Base-by-base conservation (phyloP, 1,140 invertebrate species). In the Delia radicum region DNA sequence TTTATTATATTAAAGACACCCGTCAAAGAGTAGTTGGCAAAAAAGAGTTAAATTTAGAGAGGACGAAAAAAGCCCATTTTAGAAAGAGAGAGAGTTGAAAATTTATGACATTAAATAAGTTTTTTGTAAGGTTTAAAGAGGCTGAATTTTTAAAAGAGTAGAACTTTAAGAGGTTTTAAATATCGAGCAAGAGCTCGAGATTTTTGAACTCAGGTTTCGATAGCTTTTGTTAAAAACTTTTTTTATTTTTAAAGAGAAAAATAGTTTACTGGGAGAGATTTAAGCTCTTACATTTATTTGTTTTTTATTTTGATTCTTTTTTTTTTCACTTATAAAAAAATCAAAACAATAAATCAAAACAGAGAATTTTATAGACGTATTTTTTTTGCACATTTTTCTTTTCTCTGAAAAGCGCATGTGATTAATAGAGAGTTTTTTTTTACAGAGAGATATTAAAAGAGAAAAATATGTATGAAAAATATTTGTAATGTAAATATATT, bases 301-400 rank as follows among this genome's bases (percentile, higher is more conserved):
- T 37, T 65, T 26, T 63, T 33, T 63, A 28, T 29, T 65, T 29
- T 69, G 24, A 21, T 33, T 69, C 18, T 69, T 69, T 33, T 69
- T 69, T 18, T n/a, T 33, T 18, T 15, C 21, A 7, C 13, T 67
- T 69, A n/a, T 33, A 65, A 65, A 69, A 29, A 69, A 31, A 69
- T 33, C 65, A 69, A 69, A 69, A 69, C 65, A 69, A 69, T 69
- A 69, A 69, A 69, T 69, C 65, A 69, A 69, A 69, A 69, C 65
- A 69, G 65, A 69, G 65, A 69, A 33, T 55, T 24, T 55, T 55
- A 55, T 69, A 33, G 29, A 8, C 27, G 24, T 63, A 26, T 4
- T 33, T 33, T 33, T 33, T 4, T 12, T 12, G 12, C 12, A 33
- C 46, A 55, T n/a, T 3, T 37, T 37, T 12, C 3, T 2, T 8